Percentiles rank a stretch among this genome's conserved stretches.
Evolutionary conservation across 1,140 invertebrate species (phyloP).

Genomic region (Oppia nitens): DNA sequence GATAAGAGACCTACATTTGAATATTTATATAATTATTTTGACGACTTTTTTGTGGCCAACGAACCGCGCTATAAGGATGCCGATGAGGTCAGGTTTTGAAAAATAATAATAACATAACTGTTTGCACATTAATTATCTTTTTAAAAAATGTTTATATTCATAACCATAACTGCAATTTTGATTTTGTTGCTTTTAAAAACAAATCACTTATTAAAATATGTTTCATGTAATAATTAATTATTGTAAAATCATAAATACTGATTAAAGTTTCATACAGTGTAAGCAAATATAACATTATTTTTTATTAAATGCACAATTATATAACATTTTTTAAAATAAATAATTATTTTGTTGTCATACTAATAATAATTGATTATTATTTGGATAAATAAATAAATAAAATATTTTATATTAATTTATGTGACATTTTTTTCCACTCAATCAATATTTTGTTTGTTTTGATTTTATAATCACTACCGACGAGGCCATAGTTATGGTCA

Average conservation of each 20-base stretch:
- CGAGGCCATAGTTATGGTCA: background rate
- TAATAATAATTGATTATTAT: no score
- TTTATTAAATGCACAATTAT: no score
- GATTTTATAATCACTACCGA: background rate
- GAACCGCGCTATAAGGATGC: conserved; percentile 84
- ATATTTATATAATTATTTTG: conserved; percentile 88
- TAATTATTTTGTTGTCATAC: no score
- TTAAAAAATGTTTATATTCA: conserved; percentile 1
- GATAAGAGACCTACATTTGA: conserved; percentile 95
- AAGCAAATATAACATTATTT: no score
- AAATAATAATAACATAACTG: background rate
- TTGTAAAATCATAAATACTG: no score
- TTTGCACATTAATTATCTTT: background rate
- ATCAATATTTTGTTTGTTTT: background rate
- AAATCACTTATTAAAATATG: background rate
- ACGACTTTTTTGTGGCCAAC: conserved; percentile 84
- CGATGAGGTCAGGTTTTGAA: conserved; percentile 26
- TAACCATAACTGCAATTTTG: background rate
- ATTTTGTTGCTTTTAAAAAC: background rate
- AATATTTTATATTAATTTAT: no score
- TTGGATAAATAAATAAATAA: no score
- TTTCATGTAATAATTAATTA: background rate
- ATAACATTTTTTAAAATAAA: no score
- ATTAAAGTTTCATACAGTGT: no score
- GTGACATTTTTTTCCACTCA: no score